A percentile compares a stretch with the other conserved stretches of the same genome.
phyloP scores from a whole-genome alignment of 2,113 vertebrate species.

The Seriola quinqueradiata region DNA sequence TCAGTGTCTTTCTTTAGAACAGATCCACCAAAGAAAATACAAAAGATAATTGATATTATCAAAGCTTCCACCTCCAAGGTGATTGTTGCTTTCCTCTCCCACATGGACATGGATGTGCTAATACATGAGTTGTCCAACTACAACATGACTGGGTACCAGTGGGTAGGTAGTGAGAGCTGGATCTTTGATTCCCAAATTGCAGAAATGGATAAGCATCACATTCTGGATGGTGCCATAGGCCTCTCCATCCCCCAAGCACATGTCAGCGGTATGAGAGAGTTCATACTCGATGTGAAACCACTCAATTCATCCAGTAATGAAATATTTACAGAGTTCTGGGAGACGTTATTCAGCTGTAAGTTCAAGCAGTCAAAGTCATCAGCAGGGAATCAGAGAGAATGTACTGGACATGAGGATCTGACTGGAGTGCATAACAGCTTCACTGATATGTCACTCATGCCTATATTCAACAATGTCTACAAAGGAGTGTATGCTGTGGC shows the following conservation, averaged over 20 bases:
- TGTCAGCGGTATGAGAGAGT: slow-evolving; percentile 75
- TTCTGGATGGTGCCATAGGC: slow-evolving; percentile 80
- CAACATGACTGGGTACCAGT: slow-evolving; percentile 82
- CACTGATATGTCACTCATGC: slow-evolving; percentile 82
- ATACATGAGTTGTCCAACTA: slow-evolving; percentile 69
- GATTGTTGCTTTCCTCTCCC: slow-evolving; percentile 77
- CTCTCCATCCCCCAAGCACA: slow-evolving; percentile 77
- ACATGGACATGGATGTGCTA: slow-evolving; percentile 73
- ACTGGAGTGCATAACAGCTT: slow-evolving; percentile 74
- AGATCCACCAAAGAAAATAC: slow-evolving; percentile 68
- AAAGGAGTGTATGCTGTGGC: slow-evolving; percentile 83
- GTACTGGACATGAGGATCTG: slow-evolving; percentile 78
- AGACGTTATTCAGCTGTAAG: slow-evolving; percentile 75
- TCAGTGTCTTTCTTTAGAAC: slow-evolving; percentile 77
- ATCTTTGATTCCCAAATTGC: slow-evolving; percentile 74
- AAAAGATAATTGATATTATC: slow-evolving; percentile 72
- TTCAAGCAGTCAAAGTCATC: slow-evolving; percentile 34
- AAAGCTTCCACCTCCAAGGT: slow-evolving; percentile 79
- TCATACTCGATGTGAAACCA: slow-evolving; percentile 75
- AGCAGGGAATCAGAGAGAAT: slow-evolving; percentile 31
- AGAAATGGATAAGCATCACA: slow-evolving; percentile 57
- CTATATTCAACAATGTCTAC: slow-evolving; percentile 82
- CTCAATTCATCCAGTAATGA: slow-evolving; percentile 65
- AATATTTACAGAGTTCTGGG: slow-evolving; percentile 79
- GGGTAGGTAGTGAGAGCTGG: slow-evolving; percentile 83